These are phyloP conservation scores for Periparus ater DNA, from an alignment of 2,797 vertebrate genomes.

Conservation along the genomic window DNA sequence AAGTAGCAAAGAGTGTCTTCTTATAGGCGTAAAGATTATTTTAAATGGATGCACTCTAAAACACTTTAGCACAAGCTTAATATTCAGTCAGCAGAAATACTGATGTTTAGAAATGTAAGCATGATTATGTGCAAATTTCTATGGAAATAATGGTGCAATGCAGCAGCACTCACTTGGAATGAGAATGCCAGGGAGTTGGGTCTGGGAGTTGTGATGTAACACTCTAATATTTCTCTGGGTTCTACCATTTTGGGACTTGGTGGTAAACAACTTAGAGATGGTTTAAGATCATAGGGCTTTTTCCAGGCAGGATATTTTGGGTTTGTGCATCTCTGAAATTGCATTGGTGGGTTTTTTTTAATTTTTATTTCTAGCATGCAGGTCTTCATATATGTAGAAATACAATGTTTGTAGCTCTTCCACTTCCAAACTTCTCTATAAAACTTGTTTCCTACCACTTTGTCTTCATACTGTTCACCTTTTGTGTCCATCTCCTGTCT, in stretches of 20 bases:
- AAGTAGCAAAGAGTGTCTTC: neutral
- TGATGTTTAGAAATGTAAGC: neutral
- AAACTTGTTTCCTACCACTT: neutral
- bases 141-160: neutral
- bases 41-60: neutral
- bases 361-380: neutral
- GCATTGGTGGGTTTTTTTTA: no score
- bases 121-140: neutral
- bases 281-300: accelerated
- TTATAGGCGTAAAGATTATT: neutral
- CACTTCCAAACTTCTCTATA: neutral
- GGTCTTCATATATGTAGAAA: neutral
- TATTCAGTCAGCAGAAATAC: neutral
- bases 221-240: neutral
- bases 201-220: neutral
- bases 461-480: neutral
- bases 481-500: neutral
- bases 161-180: neutral
- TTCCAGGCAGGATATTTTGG: neutral
- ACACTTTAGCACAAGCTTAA: neutral
- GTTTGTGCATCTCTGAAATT: neutral
- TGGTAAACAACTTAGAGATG: neutral
- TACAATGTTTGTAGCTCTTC: neutral
- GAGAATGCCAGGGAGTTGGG: neutral
- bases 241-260: neutral